These are phyloP conservation scores for Andrena chrysosceles DNA, from an alignment of 2,888 invertebrate genomes.

Conservation along the genomic window DNA sequence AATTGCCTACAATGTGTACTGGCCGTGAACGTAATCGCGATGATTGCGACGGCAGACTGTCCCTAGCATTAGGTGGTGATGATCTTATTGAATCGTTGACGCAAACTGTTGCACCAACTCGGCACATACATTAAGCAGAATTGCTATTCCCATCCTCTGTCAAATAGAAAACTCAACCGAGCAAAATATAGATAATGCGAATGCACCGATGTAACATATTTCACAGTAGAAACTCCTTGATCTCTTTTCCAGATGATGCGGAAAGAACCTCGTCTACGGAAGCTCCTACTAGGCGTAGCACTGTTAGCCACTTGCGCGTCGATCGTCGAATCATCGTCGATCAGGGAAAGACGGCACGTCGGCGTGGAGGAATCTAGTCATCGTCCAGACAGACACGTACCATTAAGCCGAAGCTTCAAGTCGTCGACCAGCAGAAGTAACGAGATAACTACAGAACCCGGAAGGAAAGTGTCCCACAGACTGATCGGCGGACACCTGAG, in stretches of 20 bases:
- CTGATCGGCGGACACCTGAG: slow-evolving; percentile 90
- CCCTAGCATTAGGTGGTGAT: slow-evolving; percentile 1
- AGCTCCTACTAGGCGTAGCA: slow-evolving; percentile 64
- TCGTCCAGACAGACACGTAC: slow-evolving; percentile 36
- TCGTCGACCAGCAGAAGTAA: slow-evolving; percentile 66
- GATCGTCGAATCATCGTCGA: slow-evolving; percentile 45
- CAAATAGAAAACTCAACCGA: too few relatives aligned
- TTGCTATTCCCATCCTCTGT: too few relatives aligned
- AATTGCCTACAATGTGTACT: slow-evolving; percentile 20
- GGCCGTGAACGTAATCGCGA: slow-evolving; percentile 39
- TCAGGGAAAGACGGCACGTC: slow-evolving; percentile 65
- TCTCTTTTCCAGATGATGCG: slow-evolving; percentile 68
- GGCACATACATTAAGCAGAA: background rate
- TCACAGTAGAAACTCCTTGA: background rate
- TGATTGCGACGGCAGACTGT: slow-evolving; percentile 35
- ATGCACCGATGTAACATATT: background rate
- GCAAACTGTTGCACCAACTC: background rate
- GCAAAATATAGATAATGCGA: too few relatives aligned
- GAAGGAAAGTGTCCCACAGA: slow-evolving; percentile 81
- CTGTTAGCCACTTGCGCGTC: slow-evolving; percentile 63
- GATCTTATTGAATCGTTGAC: slow-evolving; percentile 29
- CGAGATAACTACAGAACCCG: slow-evolving; percentile 68
- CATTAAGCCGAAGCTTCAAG: slow-evolving; percentile 41
- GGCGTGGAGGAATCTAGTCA: slow-evolving; percentile 72
- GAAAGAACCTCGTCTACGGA: slow-evolving; percentile 21